Percentiles rank a stretch among this genome's conserved stretches.
These are phyloP conservation scores for Colletes collaris DNA, from an alignment of 2,888 invertebrate species.

Conservation along the genomic window DNA sequence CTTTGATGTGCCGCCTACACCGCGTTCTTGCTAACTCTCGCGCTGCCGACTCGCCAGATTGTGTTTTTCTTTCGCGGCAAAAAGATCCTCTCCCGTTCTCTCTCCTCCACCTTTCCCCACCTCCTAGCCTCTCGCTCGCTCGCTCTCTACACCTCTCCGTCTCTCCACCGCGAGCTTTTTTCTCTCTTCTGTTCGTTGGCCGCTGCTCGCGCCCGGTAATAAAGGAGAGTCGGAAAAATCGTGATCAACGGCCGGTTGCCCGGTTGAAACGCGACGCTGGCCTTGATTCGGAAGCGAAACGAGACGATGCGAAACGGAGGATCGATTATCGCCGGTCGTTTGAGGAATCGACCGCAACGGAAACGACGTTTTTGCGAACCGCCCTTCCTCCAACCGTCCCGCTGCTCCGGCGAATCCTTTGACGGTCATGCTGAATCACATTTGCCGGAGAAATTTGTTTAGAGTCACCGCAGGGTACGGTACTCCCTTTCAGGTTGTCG, in stretches of 20 bases:
- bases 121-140: too few relatives aligned
- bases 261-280: slow-evolving; percentile 30
- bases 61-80: slow-evolving; percentile 58
- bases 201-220: slow-evolving; percentile 37
- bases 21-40: slow-evolving; percentile 78
- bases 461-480: neutral
- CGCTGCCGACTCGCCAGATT: slow-evolving; percentile 55
- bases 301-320: slow-evolving; percentile 58
- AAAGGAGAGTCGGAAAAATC: slow-evolving; percentile 64
- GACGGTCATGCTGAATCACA: neutral
- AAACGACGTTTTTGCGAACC: slow-evolving; percentile 58
- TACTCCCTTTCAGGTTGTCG: too few relatives aligned
- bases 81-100: slow-evolving; percentile 45
- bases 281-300: slow-evolving; percentile 63
- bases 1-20: slow-evolving; percentile 81
- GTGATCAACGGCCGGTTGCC: slow-evolving; percentile 16
- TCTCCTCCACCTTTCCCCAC: neutral
- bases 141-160: too few relatives aligned
- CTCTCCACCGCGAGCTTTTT: neutral
- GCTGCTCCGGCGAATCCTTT: neutral
- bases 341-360: slow-evolving; percentile 59
- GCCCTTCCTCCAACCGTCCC: neutral
- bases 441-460: neutral
- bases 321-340: slow-evolving; percentile 67
- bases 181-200: neutral